Evolutionary conservation across 2,797 vertebrate genomes (phyloP).

Genomic region (Pseudochaenichthys georgianus): DNA sequence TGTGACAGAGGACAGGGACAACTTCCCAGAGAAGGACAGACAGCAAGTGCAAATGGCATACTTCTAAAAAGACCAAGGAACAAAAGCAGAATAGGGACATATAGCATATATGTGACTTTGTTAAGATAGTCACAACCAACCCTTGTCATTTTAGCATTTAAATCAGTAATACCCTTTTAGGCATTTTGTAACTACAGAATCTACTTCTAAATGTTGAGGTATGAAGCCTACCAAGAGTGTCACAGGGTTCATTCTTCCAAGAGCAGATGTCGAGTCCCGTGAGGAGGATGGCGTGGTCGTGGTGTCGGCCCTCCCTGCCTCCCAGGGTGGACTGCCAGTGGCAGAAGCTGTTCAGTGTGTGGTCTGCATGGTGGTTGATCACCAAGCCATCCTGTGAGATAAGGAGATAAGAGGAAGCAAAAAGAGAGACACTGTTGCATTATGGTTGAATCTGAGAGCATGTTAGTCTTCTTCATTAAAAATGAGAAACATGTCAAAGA

Average conservation of each 20-base stretch:
- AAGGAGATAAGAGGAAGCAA: slow-evolving; percentile 10
- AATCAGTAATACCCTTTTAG: background rate
- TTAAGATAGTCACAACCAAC: background rate
- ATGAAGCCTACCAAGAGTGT: slow-evolving; percentile 87
- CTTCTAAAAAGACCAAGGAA: slow-evolving; percentile 24
- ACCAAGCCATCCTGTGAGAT: slow-evolving; percentile 87
- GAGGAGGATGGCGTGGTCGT: slow-evolving; percentile 93
- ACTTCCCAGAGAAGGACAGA: slow-evolving; percentile 52
- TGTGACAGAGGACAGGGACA: slow-evolving; percentile 51
- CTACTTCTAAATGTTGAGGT: background rate
- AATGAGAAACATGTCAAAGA: background rate
- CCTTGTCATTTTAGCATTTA: background rate
- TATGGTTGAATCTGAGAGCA: background rate
- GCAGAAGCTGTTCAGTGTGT: slow-evolving; percentile 93
- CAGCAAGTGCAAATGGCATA: background rate
- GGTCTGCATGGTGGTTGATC: slow-evolving; percentile 93
- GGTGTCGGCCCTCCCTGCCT: slow-evolving; percentile 87
- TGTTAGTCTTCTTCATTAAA: background rate
- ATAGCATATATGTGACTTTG: background rate
- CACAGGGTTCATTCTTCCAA: slow-evolving; percentile 95
- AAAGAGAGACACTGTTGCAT: slow-evolving; percentile 14
- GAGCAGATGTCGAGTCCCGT: slow-evolving; percentile 95
- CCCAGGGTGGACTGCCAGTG: slow-evolving; percentile 92
- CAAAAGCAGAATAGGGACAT: background rate
- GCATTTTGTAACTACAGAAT: background rate